A percentile compares a stretch with the other conserved stretches of the same genome.
phyloP scores from a whole-genome alignment of 2,888 invertebrate genomes.

The Muschampia plurimacula region DNA sequence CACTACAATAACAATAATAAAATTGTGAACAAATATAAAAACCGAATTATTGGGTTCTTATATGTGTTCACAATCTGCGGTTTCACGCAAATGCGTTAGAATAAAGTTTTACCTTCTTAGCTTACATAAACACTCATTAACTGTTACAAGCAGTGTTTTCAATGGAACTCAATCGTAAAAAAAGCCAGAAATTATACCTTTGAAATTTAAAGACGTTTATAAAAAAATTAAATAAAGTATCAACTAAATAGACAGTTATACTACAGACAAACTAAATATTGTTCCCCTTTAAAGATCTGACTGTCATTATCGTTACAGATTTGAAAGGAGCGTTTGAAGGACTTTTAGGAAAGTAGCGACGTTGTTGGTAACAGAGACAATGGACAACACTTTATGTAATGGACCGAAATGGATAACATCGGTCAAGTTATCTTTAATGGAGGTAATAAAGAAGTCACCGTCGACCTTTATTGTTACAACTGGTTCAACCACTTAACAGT shows the following conservation, averaged over 20 bases:
- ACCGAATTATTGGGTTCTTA: not conserved
- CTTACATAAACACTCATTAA: too few species aligned
- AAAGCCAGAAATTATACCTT: not conserved
- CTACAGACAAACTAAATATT: constrained; percentile 22
- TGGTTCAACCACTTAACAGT: constrained; percentile 59
- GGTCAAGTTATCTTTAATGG: constrained; percentile 69
- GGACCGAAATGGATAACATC: constrained; percentile 70
- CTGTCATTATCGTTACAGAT: constrained; percentile 47
- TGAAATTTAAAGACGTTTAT: not conserved
- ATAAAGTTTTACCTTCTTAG: not conserved
- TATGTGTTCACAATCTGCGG: constrained; percentile 9
- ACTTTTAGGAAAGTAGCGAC: constrained; percentile 49
- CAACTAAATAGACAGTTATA: constrained; percentile 1
- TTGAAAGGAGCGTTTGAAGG: constrained; percentile 46
- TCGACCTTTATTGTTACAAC: constrained; percentile 49
- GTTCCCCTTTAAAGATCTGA: constrained; percentile 26
- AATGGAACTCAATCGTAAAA: not conserved
- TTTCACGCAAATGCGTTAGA: constrained; percentile 1
- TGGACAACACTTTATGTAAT: constrained; percentile 75
- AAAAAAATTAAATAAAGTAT: not conserved
- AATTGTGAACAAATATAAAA: too few species aligned
- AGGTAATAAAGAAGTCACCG: constrained; percentile 75
- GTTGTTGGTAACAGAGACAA: constrained; percentile 57
- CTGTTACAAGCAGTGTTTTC: too few species aligned
- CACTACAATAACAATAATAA: too few species aligned